Conservation (phyloP, 1,140 invertebrate genomes). For the Spodoptera frugiperda region DNA sequence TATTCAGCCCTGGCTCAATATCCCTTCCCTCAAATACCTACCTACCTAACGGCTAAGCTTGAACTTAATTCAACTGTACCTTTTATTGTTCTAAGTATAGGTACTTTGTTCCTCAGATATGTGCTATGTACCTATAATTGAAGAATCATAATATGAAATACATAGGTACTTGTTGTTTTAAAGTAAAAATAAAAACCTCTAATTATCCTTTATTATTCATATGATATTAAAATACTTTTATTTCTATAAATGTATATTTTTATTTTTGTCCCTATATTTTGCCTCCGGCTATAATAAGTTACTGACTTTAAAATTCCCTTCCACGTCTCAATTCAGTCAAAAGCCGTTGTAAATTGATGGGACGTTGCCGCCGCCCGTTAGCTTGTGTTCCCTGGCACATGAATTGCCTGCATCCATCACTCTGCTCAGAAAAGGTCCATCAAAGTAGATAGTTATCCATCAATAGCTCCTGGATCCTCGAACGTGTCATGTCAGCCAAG, state of each 20-base stretch:
- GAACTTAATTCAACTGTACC: too few relatives aligned
- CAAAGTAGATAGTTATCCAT: constrained; percentile 28
- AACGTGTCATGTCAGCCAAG: constrained; percentile 12
- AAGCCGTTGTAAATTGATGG: constrained; percentile 4
- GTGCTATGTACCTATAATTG: too few relatives aligned
- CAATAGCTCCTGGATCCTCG: constrained; percentile 1
- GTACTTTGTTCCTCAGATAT: background rate
- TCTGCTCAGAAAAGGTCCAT: constrained; percentile 22
- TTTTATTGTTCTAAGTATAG: background rate
- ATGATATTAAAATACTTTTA: too few relatives aligned
- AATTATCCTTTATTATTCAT: too few relatives aligned
- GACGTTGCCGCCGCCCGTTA: background rate
- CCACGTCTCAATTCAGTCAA: background rate
- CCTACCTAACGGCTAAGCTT: too few relatives aligned
- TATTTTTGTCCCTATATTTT: too few relatives aligned
- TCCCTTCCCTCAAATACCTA: background rate
- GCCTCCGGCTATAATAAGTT: too few relatives aligned
- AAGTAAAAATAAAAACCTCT: too few relatives aligned
- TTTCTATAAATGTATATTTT: too few relatives aligned
- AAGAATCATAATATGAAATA: too few relatives aligned
- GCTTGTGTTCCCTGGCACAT: constrained; percentile 1
- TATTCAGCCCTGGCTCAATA: constrained; percentile 44
- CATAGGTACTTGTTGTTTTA: too few relatives aligned
- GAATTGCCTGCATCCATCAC: constrained; percentile 23
- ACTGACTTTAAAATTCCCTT: too few relatives aligned